Conservation (phyloP, 2,113 vertebrate species). For the Psammodynastes pulverulentus region DNA sequence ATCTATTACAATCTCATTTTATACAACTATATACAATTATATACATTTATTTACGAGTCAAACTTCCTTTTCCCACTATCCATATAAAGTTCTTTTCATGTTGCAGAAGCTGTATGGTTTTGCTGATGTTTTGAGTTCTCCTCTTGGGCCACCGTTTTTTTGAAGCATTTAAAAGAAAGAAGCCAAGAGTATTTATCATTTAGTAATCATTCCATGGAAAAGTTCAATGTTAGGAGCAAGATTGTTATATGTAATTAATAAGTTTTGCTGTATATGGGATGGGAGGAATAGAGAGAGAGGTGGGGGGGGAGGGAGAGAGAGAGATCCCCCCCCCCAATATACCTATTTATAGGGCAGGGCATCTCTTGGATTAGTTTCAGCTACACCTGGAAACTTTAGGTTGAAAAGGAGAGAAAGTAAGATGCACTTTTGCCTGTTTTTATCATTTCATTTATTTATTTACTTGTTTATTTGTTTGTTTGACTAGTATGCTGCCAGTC, state of each 20-base stretch:
- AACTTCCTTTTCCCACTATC: too few species aligned
- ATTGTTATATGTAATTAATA: background rate
- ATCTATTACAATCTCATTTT: too few species aligned
- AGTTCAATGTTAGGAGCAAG: background rate
- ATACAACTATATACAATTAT: too few species aligned
- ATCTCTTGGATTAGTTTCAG: background rate
- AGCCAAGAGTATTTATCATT: background rate
- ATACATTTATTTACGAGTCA: too few species aligned
- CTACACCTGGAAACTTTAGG: background rate
- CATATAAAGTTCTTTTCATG: background rate
- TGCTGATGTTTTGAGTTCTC: background rate
- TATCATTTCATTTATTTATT: background rate
- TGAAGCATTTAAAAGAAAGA: background rate
- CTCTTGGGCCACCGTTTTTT: background rate
- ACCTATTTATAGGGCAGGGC: background rate
- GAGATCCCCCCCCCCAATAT: too few species aligned
- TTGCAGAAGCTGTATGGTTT: background rate
- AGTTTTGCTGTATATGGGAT: background rate
- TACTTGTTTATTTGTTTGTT: too few species aligned
- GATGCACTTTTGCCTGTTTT: background rate
- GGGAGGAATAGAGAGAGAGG: background rate
- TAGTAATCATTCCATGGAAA: background rate
- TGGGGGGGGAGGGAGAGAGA: too few species aligned
- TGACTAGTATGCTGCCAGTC: too few species aligned
- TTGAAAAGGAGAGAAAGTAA: background rate